Base-by-base conservation (phyloP, 2,888 invertebrate genomes). In the Atherix ibis region DNA sequence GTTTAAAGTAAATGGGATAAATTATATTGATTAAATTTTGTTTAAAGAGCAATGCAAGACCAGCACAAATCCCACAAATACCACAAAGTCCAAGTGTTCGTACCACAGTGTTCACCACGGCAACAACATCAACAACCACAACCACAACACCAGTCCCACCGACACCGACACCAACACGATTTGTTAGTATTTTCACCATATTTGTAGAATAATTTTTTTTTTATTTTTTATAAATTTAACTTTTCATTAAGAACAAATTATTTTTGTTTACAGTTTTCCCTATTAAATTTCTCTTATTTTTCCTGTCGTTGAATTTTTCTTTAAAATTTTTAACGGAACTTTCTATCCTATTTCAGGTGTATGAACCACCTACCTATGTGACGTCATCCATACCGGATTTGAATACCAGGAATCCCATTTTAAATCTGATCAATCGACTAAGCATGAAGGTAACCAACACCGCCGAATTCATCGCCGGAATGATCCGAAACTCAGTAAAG, bases 381-480 rank as follows among this genome's bases (percentile, higher is more conserved):
- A 19, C 24, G 4, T 12, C 17, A 2, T 24, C 24, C n/a, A 15
- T 30, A 13, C 25, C 15, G 9, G 25, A 24, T 15, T 41, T 42
- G 29, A 34, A 42, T n/a, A 43, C 44, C 24, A 41, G 44, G 31
- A 46, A 46, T 38, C 46, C 45, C 24, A 44, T 46, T 24, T 35
- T 46, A 9, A 44, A 43, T 35, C 38, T 46, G 5, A 43, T 46
- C 14, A 45, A 43, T 40, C 44, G 43, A 15, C 36, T 46, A n/a
- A 41, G 44, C 6, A 35, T 40, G 34, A 46, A 46, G 35, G 44
- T 46, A 37, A 37, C 43, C 12, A 46, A 44, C 30, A 48, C 48
- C 8, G 46, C 48, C 4, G 46, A 44, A 18, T 40, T 48, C 34
- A 29, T 48, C 13, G 45, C 45, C 18, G 45, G 43, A 39, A 46